phyloP scores from a whole-genome alignment of 2,113 vertebrate genomes.

The Menura novaehollandiae region DNA sequence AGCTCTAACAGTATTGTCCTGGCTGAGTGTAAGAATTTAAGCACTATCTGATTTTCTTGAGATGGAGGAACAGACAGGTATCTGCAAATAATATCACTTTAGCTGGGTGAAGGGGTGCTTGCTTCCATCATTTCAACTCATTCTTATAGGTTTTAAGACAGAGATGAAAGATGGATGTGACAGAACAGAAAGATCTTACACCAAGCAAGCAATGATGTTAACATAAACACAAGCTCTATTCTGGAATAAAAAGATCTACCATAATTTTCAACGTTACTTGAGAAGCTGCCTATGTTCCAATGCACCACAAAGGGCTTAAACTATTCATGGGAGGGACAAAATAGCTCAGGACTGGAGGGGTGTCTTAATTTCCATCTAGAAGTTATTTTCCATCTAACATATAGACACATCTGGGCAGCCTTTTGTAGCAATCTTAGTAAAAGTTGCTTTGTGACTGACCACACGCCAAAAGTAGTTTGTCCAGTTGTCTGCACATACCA shows the following conservation, averaged over 20 bases:
- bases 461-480: not conserved
- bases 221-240: not conserved
- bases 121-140: not conserved
- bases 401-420: not conserved
- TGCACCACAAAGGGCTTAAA: not conserved
- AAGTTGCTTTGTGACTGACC: not conserved
- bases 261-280: not conserved
- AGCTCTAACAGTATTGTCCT: not conserved
- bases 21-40: not conserved
- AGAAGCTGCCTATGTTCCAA: not conserved
- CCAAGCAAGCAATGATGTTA: not conserved
- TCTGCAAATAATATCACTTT: not conserved
- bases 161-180: not conserved
- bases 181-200: not conserved
- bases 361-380: not conserved
- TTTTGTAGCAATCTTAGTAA: not conserved
- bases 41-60: not conserved
- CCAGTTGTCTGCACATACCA: not conserved
- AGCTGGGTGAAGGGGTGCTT: not conserved
- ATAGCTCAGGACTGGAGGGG: not conserved
- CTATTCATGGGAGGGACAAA: not conserved
- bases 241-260: not conserved
- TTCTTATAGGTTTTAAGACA: not conserved
- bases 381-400: not conserved
- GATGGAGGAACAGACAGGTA: not conserved